Conservation (phyloP, 2,797 vertebrate genomes). For the Danio albolineatus region DNA sequence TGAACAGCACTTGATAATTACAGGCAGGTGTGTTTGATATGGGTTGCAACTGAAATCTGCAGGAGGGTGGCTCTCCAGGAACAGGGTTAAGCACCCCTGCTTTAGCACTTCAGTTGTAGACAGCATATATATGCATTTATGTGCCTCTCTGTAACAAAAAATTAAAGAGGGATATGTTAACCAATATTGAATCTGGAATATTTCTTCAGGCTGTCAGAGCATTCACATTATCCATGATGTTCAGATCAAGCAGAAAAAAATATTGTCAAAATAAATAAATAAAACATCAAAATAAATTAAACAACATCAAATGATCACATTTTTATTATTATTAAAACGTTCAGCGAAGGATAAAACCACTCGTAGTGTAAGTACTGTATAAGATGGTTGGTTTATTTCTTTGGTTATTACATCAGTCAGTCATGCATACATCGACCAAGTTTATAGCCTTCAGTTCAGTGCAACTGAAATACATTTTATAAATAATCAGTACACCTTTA, state of each 20-base stretch:
- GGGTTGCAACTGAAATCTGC: no score
- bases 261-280: no score
- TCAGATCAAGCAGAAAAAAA: not conserved
- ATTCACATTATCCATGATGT: not conserved
- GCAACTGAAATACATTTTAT: not conserved
- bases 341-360: not conserved
- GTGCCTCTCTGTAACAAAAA: not conserved
- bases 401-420: not conserved
- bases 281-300: not conserved
- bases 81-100: no score
- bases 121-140: no score
- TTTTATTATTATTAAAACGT: not conserved
- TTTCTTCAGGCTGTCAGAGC: not conserved
- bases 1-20: no score
- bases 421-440: not conserved
- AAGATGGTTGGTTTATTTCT: not conserved
- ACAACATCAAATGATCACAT: not conserved
- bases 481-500: not conserved
- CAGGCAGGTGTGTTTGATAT: no score
- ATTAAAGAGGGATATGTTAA: not conserved
- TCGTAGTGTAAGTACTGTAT: not conserved
- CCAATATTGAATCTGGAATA: not conserved
- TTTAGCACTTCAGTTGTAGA: no score
- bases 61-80: no score
- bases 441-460: not conserved